Conservation (phyloP, 2,888 invertebrate genomes). For the Athetis lepigone region DNA sequence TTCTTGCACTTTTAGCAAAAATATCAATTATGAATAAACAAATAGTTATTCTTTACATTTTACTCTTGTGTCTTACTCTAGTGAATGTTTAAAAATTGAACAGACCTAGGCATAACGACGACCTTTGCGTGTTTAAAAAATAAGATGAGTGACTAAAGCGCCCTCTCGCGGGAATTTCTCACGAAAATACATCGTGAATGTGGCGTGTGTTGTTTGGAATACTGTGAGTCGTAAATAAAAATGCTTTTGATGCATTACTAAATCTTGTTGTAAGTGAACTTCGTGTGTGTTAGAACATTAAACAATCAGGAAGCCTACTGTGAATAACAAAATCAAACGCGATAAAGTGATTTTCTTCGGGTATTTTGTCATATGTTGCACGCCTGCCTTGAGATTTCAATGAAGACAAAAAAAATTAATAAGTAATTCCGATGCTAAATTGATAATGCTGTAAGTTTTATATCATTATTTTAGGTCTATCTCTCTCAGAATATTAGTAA, state of each 20-base stretch:
- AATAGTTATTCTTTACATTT: too few species aligned
- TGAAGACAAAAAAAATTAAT: constrained; percentile 88
- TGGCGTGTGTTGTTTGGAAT: constrained; percentile 91
- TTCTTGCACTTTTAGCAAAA: neutral
- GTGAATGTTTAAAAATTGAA: too few species aligned
- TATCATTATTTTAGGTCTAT: constrained; percentile 66
- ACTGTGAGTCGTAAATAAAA: constrained; percentile 89
- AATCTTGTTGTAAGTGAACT: constrained; percentile 76
- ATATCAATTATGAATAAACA: too few species aligned
- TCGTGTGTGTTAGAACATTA: constrained; percentile 76
- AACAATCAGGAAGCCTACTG: constrained; percentile 66
- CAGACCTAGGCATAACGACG: neutral
- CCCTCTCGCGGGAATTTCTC: constrained; percentile 83
- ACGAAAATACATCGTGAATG: constrained; percentile 88
- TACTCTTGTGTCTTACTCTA: too few species aligned
- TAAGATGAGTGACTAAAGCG: constrained; percentile 59
- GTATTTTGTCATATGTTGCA: constrained; percentile 89
- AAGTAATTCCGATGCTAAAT: constrained; percentile 85
- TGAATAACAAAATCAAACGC: constrained; percentile 69
- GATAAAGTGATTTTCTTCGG: constrained; percentile 78
- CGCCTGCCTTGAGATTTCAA: constrained; percentile 89
- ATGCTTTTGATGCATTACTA: constrained; percentile 80
- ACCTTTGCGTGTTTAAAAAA: constrained; percentile 50
- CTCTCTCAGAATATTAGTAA: constrained; percentile 46
- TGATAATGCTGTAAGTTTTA: constrained; percentile 89